Evolutionary conservation across 1,140 invertebrate species (phyloP), one percentile per base, ranked within the genome.

Genomic region (Drosophila bocki): DNA sequence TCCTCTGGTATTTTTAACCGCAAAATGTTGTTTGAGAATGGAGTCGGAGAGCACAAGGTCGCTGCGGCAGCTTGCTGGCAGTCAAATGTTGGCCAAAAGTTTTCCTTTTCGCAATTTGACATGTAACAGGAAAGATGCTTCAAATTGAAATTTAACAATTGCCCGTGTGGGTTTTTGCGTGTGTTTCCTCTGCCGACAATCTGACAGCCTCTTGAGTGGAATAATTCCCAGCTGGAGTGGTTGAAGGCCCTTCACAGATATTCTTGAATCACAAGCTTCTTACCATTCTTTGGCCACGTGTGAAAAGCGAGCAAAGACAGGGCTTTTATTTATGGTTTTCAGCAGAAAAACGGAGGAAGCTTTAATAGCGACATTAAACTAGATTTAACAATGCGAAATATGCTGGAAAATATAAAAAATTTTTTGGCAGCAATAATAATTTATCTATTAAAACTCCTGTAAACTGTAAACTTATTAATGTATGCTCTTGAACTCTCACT

Each of bases 71-170:
- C 53, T 60, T 44, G 53, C 53, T 11, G 67, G 45, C 69, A 72
- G 68, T 60, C 70, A 72, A 74, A 72, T 70, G 63, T 62, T 70
- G 67, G 67, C 48, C 67, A 72, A 72, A 71, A 71, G 70, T 72
- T 72, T 72, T 72, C 54, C 70, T 41, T 37, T 74, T 60, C 54
- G n/a, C 70, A 72, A 72, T 72, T 72, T 72, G 70, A 74, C 70
- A 42, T 74, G 70, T 51, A 51, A 32, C 68, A 72, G 70, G 70
- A 74, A 72, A 72, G 70, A 60, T 37, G 70, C 68, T 47, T 74
- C 54, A 74, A 60, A 74, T 72, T 72, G 70, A 74, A 74, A 60
- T 72, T 72, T 74, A 72, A 74, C 70, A 74, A 72, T 72, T 60
- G 69, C 45, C 54, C 33, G 51, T 59, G 69, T 42, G 44, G 63